These are phyloP conservation scores for Eleutherodactylus coqui DNA, from an alignment of 2,797 vertebrate genomes.

Conservation along the genomic window DNA sequence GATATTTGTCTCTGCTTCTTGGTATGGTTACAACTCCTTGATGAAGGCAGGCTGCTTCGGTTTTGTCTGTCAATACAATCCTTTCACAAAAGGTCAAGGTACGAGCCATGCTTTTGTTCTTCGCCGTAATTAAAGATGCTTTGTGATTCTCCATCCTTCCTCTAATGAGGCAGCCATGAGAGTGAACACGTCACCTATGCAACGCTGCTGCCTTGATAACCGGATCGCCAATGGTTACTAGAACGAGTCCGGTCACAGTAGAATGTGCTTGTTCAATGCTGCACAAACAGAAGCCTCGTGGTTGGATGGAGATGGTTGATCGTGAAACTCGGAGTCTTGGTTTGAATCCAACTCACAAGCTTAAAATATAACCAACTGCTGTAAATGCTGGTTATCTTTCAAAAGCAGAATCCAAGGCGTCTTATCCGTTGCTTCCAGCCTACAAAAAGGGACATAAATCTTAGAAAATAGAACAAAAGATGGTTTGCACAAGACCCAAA, in stretches of 20 bases:
- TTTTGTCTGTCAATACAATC: background rate
- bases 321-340: background rate
- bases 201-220: background rate
- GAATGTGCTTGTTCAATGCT: background rate
- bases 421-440: constrained; percentile 10
- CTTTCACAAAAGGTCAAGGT: background rate
- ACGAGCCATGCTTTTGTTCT: background rate
- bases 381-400: constrained; percentile 31
- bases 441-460: background rate
- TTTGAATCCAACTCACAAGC: background rate
- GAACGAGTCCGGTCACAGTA: background rate
- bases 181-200: background rate
- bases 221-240: background rate
- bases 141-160: background rate
- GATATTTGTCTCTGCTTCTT: background rate
- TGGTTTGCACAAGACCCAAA: background rate
- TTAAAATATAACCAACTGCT: no score
- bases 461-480: background rate
- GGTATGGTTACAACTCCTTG: background rate
- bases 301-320: background rate
- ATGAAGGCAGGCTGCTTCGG: background rate
- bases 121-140: background rate
- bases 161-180: background rate
- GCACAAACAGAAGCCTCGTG: background rate
- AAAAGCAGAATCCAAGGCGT: background rate